Evolutionary conservation across 2,797 vertebrate species (phyloP), one percentile per base, ranked within the genome.

Genomic region (Tamandua tetradactyla): DNA sequence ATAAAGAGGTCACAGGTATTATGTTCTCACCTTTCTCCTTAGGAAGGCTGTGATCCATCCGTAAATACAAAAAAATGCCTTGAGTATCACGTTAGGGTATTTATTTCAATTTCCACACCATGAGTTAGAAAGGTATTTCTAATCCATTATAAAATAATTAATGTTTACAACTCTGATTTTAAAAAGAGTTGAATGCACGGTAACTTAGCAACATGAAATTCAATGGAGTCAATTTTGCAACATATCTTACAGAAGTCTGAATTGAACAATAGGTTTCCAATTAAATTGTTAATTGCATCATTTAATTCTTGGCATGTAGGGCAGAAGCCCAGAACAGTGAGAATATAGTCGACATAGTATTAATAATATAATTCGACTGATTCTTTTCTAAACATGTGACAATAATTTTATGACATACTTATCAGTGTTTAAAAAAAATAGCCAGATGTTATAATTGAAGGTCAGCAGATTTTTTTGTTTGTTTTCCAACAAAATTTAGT

Each of bases 141-240:
- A 13, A 83, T 81, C 18, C 9, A 72, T 94, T 81, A 85, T 64
- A 80, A 94, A 94, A 95, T 89, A 94, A 91, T 96, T 93, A 95
- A 81, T 17, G 5, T 91, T 91, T 93, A 71, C 57, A 93, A 91
- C 27, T 94, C 52, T 66, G 57, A 42, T 91, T 91, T 91, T 80
- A 78, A 71, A 91, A 95, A 42, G 32, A 94, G 62, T 76, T 69
- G 84, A 87, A 55, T 94, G 89, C 44, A 12, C 76, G 17, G 93
- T 97, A 96, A 89, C 76, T 91, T 94, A 97, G 93, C 96, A 97
- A 95, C 92, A 55, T 74, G 89, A 84, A 89, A 94, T 80, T 95
- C 59, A 64, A 5, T 79, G 25, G 57, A 94, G 18, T 95, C 79
- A 84, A 3, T 92, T 95, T 94, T 93, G 62, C 35, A 90, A 25